Conservation (phyloP, 1,140 invertebrate species). For the Vollenhovia emeryi region DNA sequence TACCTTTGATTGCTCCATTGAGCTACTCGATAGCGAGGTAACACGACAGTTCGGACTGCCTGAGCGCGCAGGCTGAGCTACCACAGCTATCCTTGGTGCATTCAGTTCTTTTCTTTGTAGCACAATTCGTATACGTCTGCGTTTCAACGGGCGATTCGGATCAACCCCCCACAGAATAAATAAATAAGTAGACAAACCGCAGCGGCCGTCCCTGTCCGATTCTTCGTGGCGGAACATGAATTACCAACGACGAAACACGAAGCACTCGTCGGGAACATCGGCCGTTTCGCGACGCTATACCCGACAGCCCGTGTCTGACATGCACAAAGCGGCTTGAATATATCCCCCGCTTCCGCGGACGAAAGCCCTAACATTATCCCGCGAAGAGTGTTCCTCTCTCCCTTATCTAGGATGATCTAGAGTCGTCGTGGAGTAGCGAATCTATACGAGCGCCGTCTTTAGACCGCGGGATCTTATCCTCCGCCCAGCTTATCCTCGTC, state of each 20-base stretch:
- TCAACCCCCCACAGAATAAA: not conserved
- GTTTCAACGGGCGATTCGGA: not conserved
- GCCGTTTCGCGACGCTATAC: not conserved
- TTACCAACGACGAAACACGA: constrained; percentile 36
- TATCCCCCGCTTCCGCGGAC: constrained; percentile 9
- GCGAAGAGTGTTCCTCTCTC: constrained; percentile 29
- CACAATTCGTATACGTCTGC: not conserved
- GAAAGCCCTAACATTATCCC: constrained; percentile 59
- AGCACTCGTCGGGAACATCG: constrained; percentile 16
- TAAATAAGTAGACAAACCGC: constrained; percentile 13
- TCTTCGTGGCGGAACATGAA: constrained; percentile 19
- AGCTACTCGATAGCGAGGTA: constrained; percentile 24
- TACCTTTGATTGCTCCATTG: constrained; percentile 38
- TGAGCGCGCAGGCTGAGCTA: constrained; percentile 10
- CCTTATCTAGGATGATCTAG: constrained; percentile 69
- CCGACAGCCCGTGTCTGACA: constrained; percentile 34
- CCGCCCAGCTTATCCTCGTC: constrained; percentile 63
- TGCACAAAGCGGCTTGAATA: constrained; percentile 26
- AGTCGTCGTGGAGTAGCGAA: constrained; percentile 39
- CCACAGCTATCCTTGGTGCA: not conserved
- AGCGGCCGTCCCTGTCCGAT: not conserved
- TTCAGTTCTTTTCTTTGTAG: not conserved
- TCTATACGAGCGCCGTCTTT: constrained; percentile 43
- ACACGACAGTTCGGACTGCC: not conserved
- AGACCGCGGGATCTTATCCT: constrained; percentile 24